Evolutionary conservation across 2,797 vertebrate genomes (phyloP).

Genomic region (Eulemur albifrons): DNA sequence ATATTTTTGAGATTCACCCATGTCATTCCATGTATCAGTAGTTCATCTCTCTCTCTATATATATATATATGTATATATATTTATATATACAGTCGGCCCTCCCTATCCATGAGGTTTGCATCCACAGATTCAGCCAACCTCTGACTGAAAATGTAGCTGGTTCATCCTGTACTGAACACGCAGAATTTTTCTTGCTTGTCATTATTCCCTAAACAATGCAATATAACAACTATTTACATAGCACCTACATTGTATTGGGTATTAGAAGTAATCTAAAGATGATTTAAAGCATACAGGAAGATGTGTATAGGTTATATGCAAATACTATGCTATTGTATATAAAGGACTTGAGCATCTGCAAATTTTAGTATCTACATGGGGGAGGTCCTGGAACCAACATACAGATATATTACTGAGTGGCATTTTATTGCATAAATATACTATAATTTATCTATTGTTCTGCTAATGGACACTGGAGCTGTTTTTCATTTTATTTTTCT

Average conservation of each 20-base stretch:
- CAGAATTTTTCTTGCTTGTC: neutral
- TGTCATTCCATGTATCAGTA: neutral
- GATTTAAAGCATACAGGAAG: neutral
- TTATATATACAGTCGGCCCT: neutral
- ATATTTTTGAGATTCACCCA: neutral
- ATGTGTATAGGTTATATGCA: neutral
- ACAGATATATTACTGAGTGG: neutral
- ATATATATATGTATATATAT: neutral
- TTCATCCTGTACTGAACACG: neutral
- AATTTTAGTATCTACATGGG: neutral
- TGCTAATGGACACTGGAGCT: neutral
- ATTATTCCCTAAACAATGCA: neutral
- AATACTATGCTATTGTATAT: neutral
- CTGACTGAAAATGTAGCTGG: neutral
- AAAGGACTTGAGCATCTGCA: neutral
- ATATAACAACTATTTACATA: neutral
- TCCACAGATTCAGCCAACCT: neutral
- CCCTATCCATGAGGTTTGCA: neutral
- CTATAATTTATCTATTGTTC: neutral
- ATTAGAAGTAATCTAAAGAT: neutral
- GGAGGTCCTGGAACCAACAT: neutral
- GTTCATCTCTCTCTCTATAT: too few relatives aligned
- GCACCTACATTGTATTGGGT: neutral
- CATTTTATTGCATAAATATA: neutral
- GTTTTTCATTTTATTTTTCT: neutral